Percentiles rank a stretch among this genome's conserved stretches.
phyloP scores from a whole-genome alignment of 2,888 invertebrate genomes.

The Spatulosminthurus flaviceps region DNA sequence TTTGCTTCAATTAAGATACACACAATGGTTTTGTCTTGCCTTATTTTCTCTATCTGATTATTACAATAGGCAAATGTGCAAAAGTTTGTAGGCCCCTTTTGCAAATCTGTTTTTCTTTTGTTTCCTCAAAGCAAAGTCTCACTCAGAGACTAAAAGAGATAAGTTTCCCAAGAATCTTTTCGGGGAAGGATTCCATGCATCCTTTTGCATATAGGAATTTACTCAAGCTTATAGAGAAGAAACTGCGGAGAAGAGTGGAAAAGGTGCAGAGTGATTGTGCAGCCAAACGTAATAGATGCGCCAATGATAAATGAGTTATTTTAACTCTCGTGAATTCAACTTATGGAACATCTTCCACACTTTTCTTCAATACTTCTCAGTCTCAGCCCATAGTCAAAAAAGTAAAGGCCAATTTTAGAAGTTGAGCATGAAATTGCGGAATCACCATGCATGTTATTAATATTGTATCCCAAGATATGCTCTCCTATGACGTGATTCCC shows the following conservation, averaged over 20 bases:
- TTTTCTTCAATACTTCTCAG: not conserved
- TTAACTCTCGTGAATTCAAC: not conserved
- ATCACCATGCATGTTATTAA: conserved; percentile 4
- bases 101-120: too few relatives aligned
- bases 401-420: not conserved
- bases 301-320: conserved; percentile 13
- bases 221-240: not conserved
- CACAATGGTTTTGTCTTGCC: too few relatives aligned
- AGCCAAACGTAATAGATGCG: not conserved
- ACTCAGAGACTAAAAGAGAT: too few relatives aligned
- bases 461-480: not conserved
- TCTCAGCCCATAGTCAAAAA: too few relatives aligned
- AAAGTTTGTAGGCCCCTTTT: too few relatives aligned
- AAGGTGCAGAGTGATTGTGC: not conserved
- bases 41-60: too few relatives aligned
- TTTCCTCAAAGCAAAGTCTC: too few relatives aligned
- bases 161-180: too few relatives aligned
- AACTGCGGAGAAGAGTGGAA: not conserved
- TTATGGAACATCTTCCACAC: conserved; percentile 2
- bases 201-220: too few relatives aligned
- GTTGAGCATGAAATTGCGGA: conserved; percentile 10
- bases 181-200: too few relatives aligned
- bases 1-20: too few relatives aligned
- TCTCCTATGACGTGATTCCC: not conserved
- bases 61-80: too few relatives aligned